Evolutionary conservation across 2,888 invertebrate genomes (phyloP).

Genomic region (Lepetodrilus schrolli): DNA sequence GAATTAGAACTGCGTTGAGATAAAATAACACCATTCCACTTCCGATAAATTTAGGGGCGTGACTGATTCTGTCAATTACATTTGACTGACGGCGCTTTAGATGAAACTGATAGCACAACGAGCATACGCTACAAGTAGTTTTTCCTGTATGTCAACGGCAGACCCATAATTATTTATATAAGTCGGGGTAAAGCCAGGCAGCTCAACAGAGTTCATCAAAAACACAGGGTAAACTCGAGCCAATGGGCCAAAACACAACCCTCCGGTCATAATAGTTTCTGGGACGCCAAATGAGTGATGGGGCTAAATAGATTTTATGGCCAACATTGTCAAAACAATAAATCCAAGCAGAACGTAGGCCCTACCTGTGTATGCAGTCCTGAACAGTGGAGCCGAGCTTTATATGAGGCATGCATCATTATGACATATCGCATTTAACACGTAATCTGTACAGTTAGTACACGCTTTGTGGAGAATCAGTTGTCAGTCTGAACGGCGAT

Average conservation of each 20-base stretch:
- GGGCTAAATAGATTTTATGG: background rate
- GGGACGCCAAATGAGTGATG: background rate
- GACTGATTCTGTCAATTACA: background rate
- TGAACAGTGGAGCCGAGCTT: too few relatives aligned
- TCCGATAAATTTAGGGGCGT: background rate
- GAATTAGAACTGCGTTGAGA: background rate
- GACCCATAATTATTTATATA: slow-evolving; percentile 12
- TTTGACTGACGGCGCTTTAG: background rate
- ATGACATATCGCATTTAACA: too few relatives aligned
- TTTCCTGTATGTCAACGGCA: slow-evolving; percentile 5
- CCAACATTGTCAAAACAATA: background rate
- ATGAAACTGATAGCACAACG: slow-evolving; percentile 39
- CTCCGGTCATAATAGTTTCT: background rate
- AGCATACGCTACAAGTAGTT: slow-evolving; percentile 33
- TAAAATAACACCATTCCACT: background rate
- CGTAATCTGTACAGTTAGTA: too few relatives aligned
- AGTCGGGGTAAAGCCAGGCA: background rate
- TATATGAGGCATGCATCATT: too few relatives aligned
- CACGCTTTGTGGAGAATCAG: too few relatives aligned
- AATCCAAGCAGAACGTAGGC: too few relatives aligned
- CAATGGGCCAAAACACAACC: slow-evolving; percentile 13
- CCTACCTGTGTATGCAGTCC: too few relatives aligned
- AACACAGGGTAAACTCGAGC: slow-evolving; percentile 15
- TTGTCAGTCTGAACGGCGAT: too few relatives aligned
- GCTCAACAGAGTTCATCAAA: background rate